These are phyloP conservation scores for Crematogaster levior DNA, from an alignment of 2,888 invertebrate genomes.

Conservation along the genomic window DNA sequence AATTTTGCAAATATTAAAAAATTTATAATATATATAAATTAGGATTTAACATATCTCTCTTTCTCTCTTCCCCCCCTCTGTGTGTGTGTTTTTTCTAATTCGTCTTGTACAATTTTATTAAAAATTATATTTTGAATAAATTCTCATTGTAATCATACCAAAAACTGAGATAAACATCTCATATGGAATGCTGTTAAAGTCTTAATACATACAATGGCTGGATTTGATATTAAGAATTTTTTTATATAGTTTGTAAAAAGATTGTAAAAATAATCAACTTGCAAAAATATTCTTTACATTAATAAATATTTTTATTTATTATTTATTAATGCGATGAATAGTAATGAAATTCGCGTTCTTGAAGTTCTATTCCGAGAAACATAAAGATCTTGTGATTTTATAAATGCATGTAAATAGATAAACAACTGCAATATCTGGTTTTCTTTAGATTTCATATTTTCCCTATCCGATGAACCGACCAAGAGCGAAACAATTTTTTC, in stretches of 20 bases:
- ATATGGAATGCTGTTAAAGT: conserved; percentile 32
- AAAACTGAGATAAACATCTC: conserved; percentile 13
- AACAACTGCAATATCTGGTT: conserved; percentile 22
- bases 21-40: conserved; percentile 56
- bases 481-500: conserved; percentile 84
- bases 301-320: background rate
- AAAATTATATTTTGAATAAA: conserved; percentile 7
- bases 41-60: conserved; percentile 22
- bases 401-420: background rate
- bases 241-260: conserved; percentile 30
- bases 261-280: conserved; percentile 1
- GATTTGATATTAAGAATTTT: conserved; percentile 48
- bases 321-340: background rate
- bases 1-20: conserved; percentile 21
- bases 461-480: conserved; percentile 85
- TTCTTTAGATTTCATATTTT: conserved; percentile 79
- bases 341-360: background rate
- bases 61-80: too few species aligned
- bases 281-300: background rate
- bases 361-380: background rate
- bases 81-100: conserved; percentile 22
- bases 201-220: background rate
- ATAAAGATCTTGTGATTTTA: background rate
- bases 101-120: conserved; percentile 21
- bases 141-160: conserved; percentile 18